Evolutionary conservation across 2,797 vertebrate genomes (phyloP).

Genomic region (Molothrus ater): DNA sequence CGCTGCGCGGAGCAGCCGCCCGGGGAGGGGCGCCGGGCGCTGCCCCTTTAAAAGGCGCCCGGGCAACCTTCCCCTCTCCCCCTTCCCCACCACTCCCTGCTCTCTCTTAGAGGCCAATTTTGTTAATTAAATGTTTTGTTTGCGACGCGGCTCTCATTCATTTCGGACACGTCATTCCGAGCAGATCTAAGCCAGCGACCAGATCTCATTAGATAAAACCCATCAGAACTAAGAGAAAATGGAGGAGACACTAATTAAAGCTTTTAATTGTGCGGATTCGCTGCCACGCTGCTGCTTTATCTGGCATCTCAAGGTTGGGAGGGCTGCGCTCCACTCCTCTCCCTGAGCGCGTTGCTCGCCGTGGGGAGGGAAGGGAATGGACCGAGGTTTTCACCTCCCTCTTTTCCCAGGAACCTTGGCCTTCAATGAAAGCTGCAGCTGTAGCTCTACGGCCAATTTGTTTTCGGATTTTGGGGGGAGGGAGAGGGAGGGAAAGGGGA

Average conservation of each 20-base stretch:
- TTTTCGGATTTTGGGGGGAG: not conserved
- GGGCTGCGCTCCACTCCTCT: slow-evolving; percentile 78
- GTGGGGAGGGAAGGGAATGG: slow-evolving; percentile 70
- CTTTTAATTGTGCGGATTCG: slow-evolving; percentile 99
- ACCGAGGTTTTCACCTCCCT: slow-evolving; percentile 56
- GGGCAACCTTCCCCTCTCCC: slow-evolving; percentile 55
- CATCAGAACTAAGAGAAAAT: slow-evolving; percentile 99
- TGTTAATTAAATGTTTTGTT: slow-evolving; percentile 99
- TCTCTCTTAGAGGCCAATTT: slow-evolving; percentile 97
- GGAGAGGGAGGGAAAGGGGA: not conserved
- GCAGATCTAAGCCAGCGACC: slow-evolving; percentile 97
- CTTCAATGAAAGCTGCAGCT: not conserved
- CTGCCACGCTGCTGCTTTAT: slow-evolving; percentile 93
- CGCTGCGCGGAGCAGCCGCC: not conserved
- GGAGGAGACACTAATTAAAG: slow-evolving; percentile 99
- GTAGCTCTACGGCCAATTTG: slow-evolving; percentile 24
- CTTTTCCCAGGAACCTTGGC: slow-evolving; percentile 30
- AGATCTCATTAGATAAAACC: slow-evolving; percentile 99
- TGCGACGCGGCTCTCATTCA: slow-evolving; percentile 98
- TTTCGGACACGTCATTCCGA: slow-evolving; percentile 98
- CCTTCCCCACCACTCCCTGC: slow-evolving; percentile 42
- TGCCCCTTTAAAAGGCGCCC: slow-evolving; percentile 86
- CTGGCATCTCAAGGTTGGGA: slow-evolving; percentile 89
- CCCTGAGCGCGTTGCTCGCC: slow-evolving; percentile 75
- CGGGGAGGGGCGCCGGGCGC: slow-evolving; percentile 47